phyloP scores from a whole-genome alignment of 1,140 invertebrate genomes.

The Conus betulinus region DNA sequence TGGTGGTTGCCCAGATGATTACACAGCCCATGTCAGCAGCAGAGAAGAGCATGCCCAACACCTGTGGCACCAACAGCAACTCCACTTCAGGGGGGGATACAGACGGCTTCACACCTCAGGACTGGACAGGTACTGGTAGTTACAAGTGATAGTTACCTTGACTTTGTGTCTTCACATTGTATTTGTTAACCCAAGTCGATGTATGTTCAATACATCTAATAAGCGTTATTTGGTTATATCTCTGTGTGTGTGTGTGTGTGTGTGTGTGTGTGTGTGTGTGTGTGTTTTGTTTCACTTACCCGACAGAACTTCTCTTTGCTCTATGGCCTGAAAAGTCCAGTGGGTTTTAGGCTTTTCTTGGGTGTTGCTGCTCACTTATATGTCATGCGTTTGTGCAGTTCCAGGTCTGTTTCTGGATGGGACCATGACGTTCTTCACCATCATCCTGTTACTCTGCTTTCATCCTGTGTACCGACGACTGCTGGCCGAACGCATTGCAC shows the following conservation, averaged over 20 bases:
- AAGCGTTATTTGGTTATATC: no score
- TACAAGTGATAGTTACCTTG: no score
- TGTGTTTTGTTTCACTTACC: not conserved
- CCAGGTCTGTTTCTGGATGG: slow-evolving; percentile 56
- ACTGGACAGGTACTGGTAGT: slow-evolving; percentile 60
- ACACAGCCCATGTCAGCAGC: slow-evolving; percentile 58
- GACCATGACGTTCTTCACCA: slow-evolving; percentile 47
- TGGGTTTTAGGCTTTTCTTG: not conserved
- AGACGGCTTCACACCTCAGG: slow-evolving; percentile 50
- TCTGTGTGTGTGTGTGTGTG: not conserved
- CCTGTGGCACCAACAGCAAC: slow-evolving; percentile 51
- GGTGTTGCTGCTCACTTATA: not conserved
- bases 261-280: no score
- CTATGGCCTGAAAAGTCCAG: not conserved
- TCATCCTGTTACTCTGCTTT: slow-evolving; percentile 64
- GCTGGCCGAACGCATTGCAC: slow-evolving; percentile 57
- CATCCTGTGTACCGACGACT: slow-evolving; percentile 67
- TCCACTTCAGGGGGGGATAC: slow-evolving; percentile 17
- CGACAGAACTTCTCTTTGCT: not conserved
- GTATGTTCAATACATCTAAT: no score
- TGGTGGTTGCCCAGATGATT: slow-evolving; percentile 66
- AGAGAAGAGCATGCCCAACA: slow-evolving; percentile 41
- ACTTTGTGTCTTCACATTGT: no score
- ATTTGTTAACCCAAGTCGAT: no score
- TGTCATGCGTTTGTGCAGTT: slow-evolving; percentile 45